Evolutionary conservation across 1,140 invertebrate species (phyloP), one percentile per base, ranked within the genome.

Genomic region (Conus ventricosus): DNA sequence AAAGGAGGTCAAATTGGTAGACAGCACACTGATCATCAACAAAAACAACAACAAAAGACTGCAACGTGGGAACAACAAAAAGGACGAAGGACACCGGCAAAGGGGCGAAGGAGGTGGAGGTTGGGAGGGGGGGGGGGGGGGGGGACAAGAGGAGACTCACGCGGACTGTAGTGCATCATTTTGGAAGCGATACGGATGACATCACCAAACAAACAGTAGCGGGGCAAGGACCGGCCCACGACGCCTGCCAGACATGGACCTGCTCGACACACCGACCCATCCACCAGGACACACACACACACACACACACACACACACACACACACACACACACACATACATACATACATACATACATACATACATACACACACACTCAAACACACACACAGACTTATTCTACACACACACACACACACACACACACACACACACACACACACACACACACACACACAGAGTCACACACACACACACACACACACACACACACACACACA

Each of bases 121-220:
- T 0, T 0, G 39, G 39, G 39, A 3, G 39, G 39, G 39, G 39
- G 39, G 39, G 39, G 39, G 39, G 39, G 39, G 39, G 39, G 39
- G 39, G 39, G 39, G 39, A 3, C 0, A 3, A 39, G 39, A 39
- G 39, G 39, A 39, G 20, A 81, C 87, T 88, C 88, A 91, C 90
- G 71, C 75, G 86, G 83, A 17, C 91, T 90, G 51, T 85, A 91
- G n/a, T 89, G 90, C 81, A 92, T 91, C 91, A 93, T 91, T 87
- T 92, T 88, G 51, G 90, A 91, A 1, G 92, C 92, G 10, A 91
- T 92, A 78, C 92, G 92, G 20, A 93, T 90, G 20, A 92, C 92
- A 82, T 93, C 92, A 27, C 92, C 91, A 88, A 92, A 92, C 27
- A 93, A 80, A 85, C 88, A 90, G 85, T 92, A 93, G 13, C 91